Evolutionary conservation across 23 tunicate species (phyloP).

Genomic region (Corella eumyota): DNA sequence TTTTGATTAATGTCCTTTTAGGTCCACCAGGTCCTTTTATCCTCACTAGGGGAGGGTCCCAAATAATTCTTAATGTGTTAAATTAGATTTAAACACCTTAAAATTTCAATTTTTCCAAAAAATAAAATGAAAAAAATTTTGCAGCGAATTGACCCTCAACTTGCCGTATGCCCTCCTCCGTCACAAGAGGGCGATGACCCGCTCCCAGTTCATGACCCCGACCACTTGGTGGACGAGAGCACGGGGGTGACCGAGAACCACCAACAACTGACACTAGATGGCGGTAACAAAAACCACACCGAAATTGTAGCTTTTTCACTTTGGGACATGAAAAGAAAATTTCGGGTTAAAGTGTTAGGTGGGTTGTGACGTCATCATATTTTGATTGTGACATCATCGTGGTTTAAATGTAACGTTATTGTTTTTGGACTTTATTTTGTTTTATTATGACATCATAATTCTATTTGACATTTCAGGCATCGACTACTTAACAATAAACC

Average conservation of each 20-base stretch:
- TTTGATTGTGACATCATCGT: no score
- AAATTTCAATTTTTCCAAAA: no score
- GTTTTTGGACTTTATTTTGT: no score
- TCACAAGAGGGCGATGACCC: slow-evolving; percentile 26
- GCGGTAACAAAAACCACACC: slow-evolving; percentile 70
- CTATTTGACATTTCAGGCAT: slow-evolving; percentile 57
- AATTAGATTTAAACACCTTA: no score
- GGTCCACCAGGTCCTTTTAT: no score
- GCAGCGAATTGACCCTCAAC: slow-evolving; percentile 40
- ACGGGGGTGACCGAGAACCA: slow-evolving; percentile 86
- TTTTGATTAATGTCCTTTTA: no score
- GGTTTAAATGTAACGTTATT: no score
- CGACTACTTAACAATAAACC: slow-evolving; percentile 42
- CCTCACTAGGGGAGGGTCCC: no score
- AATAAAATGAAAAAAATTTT: no score
- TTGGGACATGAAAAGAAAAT: slow-evolving; percentile 76
- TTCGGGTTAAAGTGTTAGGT: slow-evolving; percentile 74
- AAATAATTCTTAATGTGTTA: no score
- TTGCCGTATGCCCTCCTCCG: slow-evolving; percentile 45
- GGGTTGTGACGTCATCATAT: slow-evolving; percentile 2
- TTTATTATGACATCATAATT: no score
- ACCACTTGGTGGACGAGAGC: slow-evolving; percentile 71
- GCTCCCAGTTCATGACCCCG: slow-evolving; percentile 47
- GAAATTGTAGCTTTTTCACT: slow-evolving; percentile 88
- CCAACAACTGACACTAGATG: slow-evolving; percentile 65